Evolutionary conservation across 2,113 vertebrate genomes (phyloP).

Genomic region (Craseonycteris thonglongyai): DNA sequence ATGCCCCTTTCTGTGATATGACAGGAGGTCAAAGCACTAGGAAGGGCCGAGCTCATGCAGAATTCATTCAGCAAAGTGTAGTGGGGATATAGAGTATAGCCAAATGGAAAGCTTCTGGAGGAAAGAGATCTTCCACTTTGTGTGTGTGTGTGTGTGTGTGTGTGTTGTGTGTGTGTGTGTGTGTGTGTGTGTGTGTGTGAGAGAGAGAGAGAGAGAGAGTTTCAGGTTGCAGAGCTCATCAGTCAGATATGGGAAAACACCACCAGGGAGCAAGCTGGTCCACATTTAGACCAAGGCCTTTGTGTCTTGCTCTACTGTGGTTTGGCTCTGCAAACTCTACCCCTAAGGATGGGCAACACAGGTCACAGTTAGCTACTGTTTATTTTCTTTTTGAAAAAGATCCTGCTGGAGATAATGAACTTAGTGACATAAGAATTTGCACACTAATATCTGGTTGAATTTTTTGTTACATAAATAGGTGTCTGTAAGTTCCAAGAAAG

Average conservation of each 20-base stretch:
- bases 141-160: no score
- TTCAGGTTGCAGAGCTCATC: background rate
- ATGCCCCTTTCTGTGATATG: background rate
- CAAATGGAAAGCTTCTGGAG: background rate
- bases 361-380: background rate
- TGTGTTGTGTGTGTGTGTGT: no score
- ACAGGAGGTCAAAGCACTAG: background rate
- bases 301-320: background rate
- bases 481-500: background rate
- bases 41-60: background rate
- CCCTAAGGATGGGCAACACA: background rate
- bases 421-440: background rate
- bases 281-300: background rate
- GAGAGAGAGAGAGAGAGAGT: no score
- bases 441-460: background rate
- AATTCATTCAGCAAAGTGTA: background rate
- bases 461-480: background rate
- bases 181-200: no score
- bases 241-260: background rate
- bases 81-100: background rate
- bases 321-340: background rate
- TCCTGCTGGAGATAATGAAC: background rate
- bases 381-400: background rate
- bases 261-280: accelerated
- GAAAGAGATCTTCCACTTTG: background rate